Conservation (phyloP, 2,888 invertebrate species). For the Drosophila setosimentum region DNA sequence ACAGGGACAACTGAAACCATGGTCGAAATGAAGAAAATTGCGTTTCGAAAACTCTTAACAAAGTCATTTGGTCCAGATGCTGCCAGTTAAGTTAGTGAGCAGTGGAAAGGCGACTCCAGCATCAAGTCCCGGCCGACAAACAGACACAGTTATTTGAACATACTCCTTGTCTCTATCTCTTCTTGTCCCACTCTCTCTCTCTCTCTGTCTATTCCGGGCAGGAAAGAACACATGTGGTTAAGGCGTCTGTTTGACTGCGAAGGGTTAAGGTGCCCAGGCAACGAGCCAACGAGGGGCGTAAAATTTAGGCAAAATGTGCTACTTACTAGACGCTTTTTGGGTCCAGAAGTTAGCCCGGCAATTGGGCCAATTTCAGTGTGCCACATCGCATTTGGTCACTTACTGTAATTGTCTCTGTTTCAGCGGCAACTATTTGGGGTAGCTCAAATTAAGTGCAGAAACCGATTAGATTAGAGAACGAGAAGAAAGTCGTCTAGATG, state of each 20-base stretch:
- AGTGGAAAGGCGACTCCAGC: constrained; percentile 32
- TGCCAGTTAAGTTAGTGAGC: constrained; percentile 70
- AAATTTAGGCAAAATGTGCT: constrained; percentile 65
- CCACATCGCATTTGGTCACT: constrained; percentile 66
- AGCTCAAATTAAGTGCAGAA: constrained; percentile 75
- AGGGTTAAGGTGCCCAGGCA: constrained; percentile 66
- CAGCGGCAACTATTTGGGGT: constrained; percentile 40
- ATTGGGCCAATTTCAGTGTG: constrained; percentile 42
- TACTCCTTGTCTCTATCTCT: not conserved
- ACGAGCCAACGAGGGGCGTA: constrained; percentile 28
- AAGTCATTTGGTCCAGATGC: constrained; percentile 80
- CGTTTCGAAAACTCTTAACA: constrained; percentile 80
- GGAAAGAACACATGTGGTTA: constrained; percentile 71
- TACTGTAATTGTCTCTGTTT: constrained; percentile 67
- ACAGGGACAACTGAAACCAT: constrained; percentile 20
- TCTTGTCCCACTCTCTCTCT: not conserved
- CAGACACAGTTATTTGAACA: constrained; percentile 40
- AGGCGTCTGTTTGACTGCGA: constrained; percentile 50
- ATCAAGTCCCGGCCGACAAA: constrained; percentile 27
- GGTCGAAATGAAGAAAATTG: constrained; percentile 74
- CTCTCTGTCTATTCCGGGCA: not conserved
- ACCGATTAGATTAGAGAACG: constrained; percentile 55
- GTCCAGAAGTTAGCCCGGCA: constrained; percentile 26
- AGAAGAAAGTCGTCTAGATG: constrained; percentile 1
- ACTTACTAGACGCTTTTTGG: constrained; percentile 48